phyloP scores from a whole-genome alignment of 1,140 invertebrate species.

The Polyergus mexicanus region DNA sequence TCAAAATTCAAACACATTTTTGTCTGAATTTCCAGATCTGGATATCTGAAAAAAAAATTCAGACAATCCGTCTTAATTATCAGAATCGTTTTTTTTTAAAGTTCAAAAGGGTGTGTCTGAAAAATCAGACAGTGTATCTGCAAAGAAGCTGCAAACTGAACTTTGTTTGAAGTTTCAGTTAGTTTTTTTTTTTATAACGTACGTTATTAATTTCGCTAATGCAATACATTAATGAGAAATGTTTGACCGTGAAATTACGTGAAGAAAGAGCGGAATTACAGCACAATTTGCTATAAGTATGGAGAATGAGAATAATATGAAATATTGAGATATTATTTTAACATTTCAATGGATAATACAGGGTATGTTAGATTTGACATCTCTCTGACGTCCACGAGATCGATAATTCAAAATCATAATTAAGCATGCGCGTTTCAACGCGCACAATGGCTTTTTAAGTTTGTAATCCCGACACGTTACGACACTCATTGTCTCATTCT shows the following conservation, averaged over 20 bases:
- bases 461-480: constrained; percentile 45
- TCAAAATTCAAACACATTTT: too few relatives aligned
- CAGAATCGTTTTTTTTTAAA: too few relatives aligned
- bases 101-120: too few relatives aligned
- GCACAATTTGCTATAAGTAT: neutral
- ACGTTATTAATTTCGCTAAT: neutral
- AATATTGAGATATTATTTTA: constrained; percentile 34
- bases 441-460: constrained; percentile 68
- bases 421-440: constrained; percentile 60
- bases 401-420: constrained; percentile 65
- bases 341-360: neutral
- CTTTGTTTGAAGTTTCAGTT: too few relatives aligned
- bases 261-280: neutral
- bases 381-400: constrained; percentile 38
- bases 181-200: too few relatives aligned
- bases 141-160: too few relatives aligned
- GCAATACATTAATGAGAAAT: neutral
- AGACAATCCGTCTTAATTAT: too few relatives aligned
- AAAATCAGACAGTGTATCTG: too few relatives aligned
- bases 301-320: neutral
- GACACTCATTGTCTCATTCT: constrained; percentile 70
- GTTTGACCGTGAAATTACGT: neutral
- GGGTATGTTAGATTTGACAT: neutral
- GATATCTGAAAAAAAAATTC: too few relatives aligned
- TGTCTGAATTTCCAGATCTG: too few relatives aligned